Base-by-base conservation (phyloP, 2,888 invertebrate genomes). In the Papilio demoleus region DNA sequence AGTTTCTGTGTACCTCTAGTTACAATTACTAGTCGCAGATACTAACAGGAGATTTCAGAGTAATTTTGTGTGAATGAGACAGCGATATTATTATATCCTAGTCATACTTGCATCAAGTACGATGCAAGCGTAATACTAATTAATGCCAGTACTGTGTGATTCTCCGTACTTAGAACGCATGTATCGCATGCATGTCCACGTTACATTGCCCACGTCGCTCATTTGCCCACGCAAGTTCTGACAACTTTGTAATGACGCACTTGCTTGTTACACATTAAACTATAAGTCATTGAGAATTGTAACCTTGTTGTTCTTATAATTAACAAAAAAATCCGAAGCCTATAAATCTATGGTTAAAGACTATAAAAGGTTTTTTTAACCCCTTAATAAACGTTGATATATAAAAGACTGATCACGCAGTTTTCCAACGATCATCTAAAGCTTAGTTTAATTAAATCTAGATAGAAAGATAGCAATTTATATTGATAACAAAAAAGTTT, bases 401-500 rank as follows among this genome's bases (percentile, higher is more conserved):
- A n/a, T n/a, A n/a, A n/a, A n/a, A n/a, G n/a, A n/a, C n/a, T n/a
- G n/a, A n/a, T n/a, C n/a, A n/a, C n/a, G n/a, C n/a, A n/a, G n/a
- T n/a, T n/a, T n/a, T n/a, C n/a, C n/a, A n/a, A n/a, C n/a, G n/a
- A n/a, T 27, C 8, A 50, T 50, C 27, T 50, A 6, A 58, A 36
- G n/a, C 19, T 19, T n/a, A n/a, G 31, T 58, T 58, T 58, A 9
- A 19, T 12, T n/a, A 12, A 36, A 58, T 38, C 17, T n/a, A 27
- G 34, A 34, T 6, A 6, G 17, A 38, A 38, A 8, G 24, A 38
- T 24, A 47, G 47, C 34, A 42, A 60, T 66, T 60, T 50, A 50
- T 53, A 40, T 36, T 6, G 5, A 53, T 53, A 31, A 22, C 17
- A 61, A 67, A 61, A 60, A 67, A 58, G 53, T 61, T 56, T 56